Evolutionary conservation across 2,113 vertebrate genomes (phyloP), one percentile per base, ranked within the genome.

Genomic region (Lontra canadensis): DNA sequence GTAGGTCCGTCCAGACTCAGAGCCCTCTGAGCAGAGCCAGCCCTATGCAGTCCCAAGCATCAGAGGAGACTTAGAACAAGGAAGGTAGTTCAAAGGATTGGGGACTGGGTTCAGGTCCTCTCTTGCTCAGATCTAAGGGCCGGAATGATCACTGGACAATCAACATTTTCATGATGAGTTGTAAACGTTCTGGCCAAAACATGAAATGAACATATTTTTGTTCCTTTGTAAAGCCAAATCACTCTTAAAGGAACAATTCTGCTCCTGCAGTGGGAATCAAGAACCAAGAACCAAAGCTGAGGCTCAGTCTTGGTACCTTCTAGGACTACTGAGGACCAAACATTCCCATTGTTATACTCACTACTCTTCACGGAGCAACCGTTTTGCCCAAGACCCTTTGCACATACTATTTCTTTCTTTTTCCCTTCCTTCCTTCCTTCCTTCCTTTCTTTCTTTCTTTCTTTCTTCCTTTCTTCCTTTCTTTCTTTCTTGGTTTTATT

Each of bases 171-270:
- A 7, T 34, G 57, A 47, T 4, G 5, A 88, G 21, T 36, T 65
- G n/a, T 92, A 88, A 65, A 74, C 17, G 13, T 82, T 83, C 57
- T 88, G 76, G 36, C 44, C 76, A 31, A 31, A 59, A 59, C 63
- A 39, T 36, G 78, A 84, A 78, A 49, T 26, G 44, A 83, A 67
- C 79, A 42, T 14, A 39, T 49, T 78, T 67, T 49, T n/a, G 59
- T 78, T 34, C 4, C 34, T 21, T 13, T 67, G 23, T 26, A 44
- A 92, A 61, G 57, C 94, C 69, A 18, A 29, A 55, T 25, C 67
- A 57, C 2, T 34, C 25, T n/a, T 44, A 83, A 31, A n/a, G 15
- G 29, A 69, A 52, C 18, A 49, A 61, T 49, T 83, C 18, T 59
- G 39, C 47, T 29, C 26, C 3, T 20, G 55, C 42, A 11, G 2